These are phyloP conservation scores for Dermatemys mawii DNA, from an alignment of 2,113 vertebrate genomes.

Conservation along the genomic window DNA sequence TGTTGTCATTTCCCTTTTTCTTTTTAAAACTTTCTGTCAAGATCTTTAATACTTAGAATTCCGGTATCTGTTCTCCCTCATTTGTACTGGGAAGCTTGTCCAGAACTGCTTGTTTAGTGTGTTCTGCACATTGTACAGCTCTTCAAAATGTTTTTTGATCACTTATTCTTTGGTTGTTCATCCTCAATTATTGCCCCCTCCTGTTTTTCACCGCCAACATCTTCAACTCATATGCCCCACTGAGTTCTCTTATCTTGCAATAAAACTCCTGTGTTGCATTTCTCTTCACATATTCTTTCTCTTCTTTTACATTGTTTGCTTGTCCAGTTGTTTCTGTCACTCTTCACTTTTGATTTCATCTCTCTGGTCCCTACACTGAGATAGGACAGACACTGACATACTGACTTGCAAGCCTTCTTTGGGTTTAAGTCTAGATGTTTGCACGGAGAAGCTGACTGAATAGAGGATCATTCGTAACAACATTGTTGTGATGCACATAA, in stretches of 20 bases:
- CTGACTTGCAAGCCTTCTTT: slow-evolving; percentile 95
- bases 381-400: slow-evolving; percentile 85
- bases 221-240: not conserved
- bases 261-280: not conserved
- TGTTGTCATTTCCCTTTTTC: not conserved
- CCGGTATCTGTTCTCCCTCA: not conserved
- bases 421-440: slow-evolving; percentile 95
- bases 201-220: not conserved
- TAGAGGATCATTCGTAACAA: slow-evolving; percentile 91
- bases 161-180: not conserved
- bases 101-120: not conserved
- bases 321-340: not conserved
- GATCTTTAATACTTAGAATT: not conserved
- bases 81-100: not conserved
- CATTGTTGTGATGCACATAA: slow-evolving; percentile 89
- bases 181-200: not conserved
- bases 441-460: slow-evolving; percentile 96
- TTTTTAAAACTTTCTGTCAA: not conserved
- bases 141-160: not conserved
- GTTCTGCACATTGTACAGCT: not conserved
- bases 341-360: not conserved
- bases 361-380: not conserved
- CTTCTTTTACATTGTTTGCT: not conserved
- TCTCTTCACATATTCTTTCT: not conserved
- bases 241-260: not conserved